These are phyloP conservation scores for Tipula vernalis DNA, from an alignment of 2,888 invertebrate genomes.

Conservation along the genomic window DNA sequence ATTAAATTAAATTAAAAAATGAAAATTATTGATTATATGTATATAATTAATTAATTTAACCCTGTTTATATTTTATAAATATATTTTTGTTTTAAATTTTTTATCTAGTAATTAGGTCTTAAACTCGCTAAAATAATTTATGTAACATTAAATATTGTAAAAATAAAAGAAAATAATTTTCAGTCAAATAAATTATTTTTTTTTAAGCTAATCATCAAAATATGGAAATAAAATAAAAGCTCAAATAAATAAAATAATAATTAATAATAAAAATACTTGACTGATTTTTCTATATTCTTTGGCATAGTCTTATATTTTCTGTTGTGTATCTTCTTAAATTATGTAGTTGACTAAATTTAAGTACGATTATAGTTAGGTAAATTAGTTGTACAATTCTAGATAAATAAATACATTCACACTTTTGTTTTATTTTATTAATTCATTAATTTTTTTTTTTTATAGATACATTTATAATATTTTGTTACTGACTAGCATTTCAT, in stretches of 20 bases:
- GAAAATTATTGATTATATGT: neutral
- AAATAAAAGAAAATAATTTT: neutral
- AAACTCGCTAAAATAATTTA: neutral
- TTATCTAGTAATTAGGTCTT: neutral
- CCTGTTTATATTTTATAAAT: neutral
- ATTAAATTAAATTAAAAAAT: neutral
- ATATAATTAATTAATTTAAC: neutral
- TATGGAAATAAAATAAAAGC: neutral
- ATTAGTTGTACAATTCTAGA: neutral
- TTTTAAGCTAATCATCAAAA: neutral
- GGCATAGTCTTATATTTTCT: neutral
- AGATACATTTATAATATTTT: neutral
- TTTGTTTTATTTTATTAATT: neutral
- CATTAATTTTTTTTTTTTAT: neutral
- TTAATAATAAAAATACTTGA: neutral
- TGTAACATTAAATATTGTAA: neutral
- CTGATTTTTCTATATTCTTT: neutral
- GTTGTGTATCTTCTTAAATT: neutral
- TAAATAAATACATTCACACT: neutral
- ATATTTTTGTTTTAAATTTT: neutral
- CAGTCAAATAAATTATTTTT: neutral
- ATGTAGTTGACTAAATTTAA: neutral
- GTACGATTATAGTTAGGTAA: neutral
- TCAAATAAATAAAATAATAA: neutral
- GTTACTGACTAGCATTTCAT: slow-evolving; percentile 5